Conservation (phyloP, 2,797 vertebrate genomes). For the Cygnus olor region DNA sequence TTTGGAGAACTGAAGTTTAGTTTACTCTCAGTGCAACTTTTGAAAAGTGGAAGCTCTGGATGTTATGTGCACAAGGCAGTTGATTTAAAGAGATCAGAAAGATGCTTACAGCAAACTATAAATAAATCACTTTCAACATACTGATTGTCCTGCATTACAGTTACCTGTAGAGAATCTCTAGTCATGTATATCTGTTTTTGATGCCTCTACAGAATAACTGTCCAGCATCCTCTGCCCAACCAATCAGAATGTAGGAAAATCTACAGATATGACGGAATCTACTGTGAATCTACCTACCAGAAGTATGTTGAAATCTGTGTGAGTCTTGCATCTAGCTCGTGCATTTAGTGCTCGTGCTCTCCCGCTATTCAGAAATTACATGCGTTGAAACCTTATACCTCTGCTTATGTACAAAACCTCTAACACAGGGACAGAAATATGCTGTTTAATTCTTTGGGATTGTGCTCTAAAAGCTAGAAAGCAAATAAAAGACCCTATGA, state of each 20-base stretch:
- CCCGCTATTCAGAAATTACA: conserved; percentile 78
- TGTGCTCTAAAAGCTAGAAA: conserved; percentile 73
- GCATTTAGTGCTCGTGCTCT: conserved; percentile 83
- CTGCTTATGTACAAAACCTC: conserved; percentile 72
- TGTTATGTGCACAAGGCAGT: conserved; percentile 67
- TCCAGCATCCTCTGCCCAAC: conserved; percentile 87
- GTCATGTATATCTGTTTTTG: conserved; percentile 87
- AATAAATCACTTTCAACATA: conserved; percentile 76
- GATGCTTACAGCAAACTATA: conserved; percentile 46
- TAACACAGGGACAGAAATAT: conserved; percentile 62
- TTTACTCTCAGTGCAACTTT: conserved; percentile 72
- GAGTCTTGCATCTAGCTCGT: conserved; percentile 85
- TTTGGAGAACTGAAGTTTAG: conserved; percentile 56
- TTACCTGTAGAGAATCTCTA: conserved; percentile 84
- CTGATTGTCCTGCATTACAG: conserved; percentile 82
- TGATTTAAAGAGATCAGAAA: conserved; percentile 69
- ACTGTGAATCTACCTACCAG: conserved; percentile 88
- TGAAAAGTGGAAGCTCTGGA: conserved; percentile 66
- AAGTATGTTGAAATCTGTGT: conserved; percentile 89
- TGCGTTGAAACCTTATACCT: conserved; percentile 76
- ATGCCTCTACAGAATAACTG: conserved; percentile 87
- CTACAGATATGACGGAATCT: conserved; percentile 87
- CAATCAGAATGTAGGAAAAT: conserved; percentile 88
- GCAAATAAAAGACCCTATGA: conserved; percentile 41
- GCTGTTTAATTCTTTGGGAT: conserved; percentile 75